Base-by-base conservation (phyloP, 2,797 vertebrate genomes). In the Gorsachius magnificus region DNA sequence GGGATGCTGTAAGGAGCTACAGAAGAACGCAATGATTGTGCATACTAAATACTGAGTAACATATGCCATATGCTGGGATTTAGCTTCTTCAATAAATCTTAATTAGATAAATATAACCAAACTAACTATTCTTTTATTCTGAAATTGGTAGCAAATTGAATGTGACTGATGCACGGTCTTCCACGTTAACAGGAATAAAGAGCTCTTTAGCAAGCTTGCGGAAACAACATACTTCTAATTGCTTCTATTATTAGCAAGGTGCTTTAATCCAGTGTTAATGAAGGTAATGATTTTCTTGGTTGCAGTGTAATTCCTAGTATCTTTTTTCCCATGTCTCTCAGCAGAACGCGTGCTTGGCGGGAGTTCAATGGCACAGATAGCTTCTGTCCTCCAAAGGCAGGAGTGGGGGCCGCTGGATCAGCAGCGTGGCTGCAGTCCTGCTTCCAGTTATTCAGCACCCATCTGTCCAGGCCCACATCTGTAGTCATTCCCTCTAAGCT, bases 31-130 rank as follows among this genome's bases (percentile, higher is more conserved):
- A 31, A 35, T 7, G 53, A 31, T 82, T 36, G 19, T 15, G 29
- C 53, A 4, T 11, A 5, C 22, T 64, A 88, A 93, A 71, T 45
- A 70, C 57, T 10, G 79, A 75, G 74, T 48, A 90, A 71, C 81
- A 13, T 18, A 18, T 13, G 64, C 63, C 95, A 91, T 91, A 85
- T 72, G 94, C 86, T 71, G 66, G 43, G 56, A 16, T 89, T 71
- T 36, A 71, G 57, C 29, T 35, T 82, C 88, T 84, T 53, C 58
- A 87, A 80, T 80, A 82, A 82, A 93, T 75, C 92, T 91, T 79
- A 89, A 94, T 95, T 91, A 93, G 76, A 91, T 89, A 82, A 90
- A 93, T 83, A 68, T 82, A 90, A 85, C 82, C 45, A 78, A 81
- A 63, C 65, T 45, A 81, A 60, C 58, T 79, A 38, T 84, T 76